Percentiles rank a stretch among this genome's conserved stretches.
Evolutionary conservation across 2,797 vertebrate genomes (phyloP).

Genomic region (Sebastes kiyomatsui): DNA sequence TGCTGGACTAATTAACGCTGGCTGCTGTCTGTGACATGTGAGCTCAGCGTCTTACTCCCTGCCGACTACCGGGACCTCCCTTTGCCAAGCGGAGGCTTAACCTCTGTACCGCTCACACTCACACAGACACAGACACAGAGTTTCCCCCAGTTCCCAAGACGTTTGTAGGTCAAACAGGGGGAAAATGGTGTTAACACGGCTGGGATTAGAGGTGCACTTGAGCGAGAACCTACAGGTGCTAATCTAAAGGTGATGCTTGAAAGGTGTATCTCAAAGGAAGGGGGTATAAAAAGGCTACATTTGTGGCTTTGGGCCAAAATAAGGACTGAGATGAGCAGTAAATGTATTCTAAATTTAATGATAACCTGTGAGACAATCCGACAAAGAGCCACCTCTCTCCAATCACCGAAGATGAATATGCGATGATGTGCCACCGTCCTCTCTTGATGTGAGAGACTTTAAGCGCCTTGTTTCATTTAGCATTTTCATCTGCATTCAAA

Average conservation of each 20-base stretch:
- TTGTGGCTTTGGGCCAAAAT: background rate
- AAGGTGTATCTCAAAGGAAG: conserved; percentile 9
- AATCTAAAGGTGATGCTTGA: conserved; percentile 1
- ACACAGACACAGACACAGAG: background rate
- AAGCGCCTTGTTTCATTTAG: conserved; percentile 35
- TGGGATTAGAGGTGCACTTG: conserved; percentile 13
- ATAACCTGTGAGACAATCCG: background rate
- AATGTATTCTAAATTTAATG: conserved; percentile 17
- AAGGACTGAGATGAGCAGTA: background rate
- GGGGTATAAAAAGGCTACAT: background rate
- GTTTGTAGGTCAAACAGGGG: conserved; percentile 26
- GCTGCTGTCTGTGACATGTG: conserved; percentile 73
- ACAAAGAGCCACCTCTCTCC: conserved; percentile 1
- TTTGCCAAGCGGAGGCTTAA: conserved; percentile 18
- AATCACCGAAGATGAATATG: conserved; percentile 5
- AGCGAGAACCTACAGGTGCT: conserved; percentile 28
- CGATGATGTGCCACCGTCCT: background rate
- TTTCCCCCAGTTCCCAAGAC: conserved; percentile 25
- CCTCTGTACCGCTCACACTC: conserved; percentile 17
- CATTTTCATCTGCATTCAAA: conserved; percentile 41
- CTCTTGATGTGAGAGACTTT: background rate
- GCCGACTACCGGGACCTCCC: conserved; percentile 39
- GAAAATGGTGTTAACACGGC: conserved; percentile 30
- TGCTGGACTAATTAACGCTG: conserved; percentile 78
- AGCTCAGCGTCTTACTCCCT: conserved; percentile 48